Conservation (phyloP, 2,888 invertebrate species). For the Amaurobius ferox region DNA sequence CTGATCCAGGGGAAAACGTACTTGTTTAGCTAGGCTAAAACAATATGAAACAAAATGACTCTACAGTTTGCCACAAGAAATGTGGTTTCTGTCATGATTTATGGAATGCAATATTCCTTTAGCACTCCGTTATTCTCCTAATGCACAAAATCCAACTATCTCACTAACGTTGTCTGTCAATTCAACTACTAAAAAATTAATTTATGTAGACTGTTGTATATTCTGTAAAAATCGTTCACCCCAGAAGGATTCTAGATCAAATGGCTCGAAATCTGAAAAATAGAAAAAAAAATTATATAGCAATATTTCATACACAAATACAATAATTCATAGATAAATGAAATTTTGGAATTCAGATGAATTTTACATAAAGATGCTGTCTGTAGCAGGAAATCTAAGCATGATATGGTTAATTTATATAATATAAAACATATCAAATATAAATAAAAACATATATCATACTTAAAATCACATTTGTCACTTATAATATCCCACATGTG, state of each 20-base stretch:
- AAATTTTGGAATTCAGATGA: no score
- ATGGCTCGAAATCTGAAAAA: constrained; percentile 87
- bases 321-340: no score
- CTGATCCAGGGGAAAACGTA: constrained; percentile 13
- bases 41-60: constrained; percentile 30
- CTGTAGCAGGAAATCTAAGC: no score
- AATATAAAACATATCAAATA: no score
- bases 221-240: constrained; percentile 90
- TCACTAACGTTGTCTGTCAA: constrained; percentile 59
- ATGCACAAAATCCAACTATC: constrained; percentile 48
- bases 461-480: no score
- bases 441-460: no score
- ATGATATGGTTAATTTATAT: no score
- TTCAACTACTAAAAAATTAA: constrained; percentile 25
- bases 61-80: constrained; percentile 42
- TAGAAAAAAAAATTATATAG: constrained; percentile 47
- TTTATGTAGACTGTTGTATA: constrained; percentile 84
- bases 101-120: constrained; percentile 50
- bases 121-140: constrained; percentile 45
- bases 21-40: constrained; percentile 41
- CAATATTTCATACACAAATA: no score
- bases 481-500: no score
- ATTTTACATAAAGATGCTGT: no score
- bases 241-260: constrained; percentile 94
- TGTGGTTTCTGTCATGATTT: constrained; percentile 27